A percentile compares a stretch with the other conserved stretches of the same genome.
Evolutionary conservation across 1,140 invertebrate genomes (phyloP).

Genomic region (Cyclargus thomasi): DNA sequence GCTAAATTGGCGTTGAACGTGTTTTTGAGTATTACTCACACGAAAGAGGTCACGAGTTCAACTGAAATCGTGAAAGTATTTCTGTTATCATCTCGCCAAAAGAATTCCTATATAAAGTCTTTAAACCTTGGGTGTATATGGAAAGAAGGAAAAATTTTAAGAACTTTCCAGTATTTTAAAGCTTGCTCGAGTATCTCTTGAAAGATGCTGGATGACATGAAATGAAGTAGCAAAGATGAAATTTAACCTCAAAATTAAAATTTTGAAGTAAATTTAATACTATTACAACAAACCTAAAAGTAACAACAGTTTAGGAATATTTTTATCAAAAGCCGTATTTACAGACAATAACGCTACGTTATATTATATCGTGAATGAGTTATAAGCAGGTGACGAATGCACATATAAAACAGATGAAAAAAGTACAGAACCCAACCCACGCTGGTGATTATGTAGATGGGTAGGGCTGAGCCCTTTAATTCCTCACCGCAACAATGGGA

Average conservation of each 20-base stretch:
- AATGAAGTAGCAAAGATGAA: too few relatives aligned
- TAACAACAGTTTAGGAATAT: too few relatives aligned
- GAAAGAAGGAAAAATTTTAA: not conserved
- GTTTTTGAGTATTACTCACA: conserved; percentile 6
- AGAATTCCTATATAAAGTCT: not conserved
- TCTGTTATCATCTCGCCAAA: conserved; percentile 3
- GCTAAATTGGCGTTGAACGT: conserved; percentile 2
- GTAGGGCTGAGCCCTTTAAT: not conserved
- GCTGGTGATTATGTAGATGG: conserved; percentile 8
- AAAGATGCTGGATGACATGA: too few relatives aligned
- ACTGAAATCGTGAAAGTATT: conserved; percentile 9
- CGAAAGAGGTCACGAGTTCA: not conserved
- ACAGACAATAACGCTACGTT: too few relatives aligned
- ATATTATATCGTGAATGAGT: not conserved
- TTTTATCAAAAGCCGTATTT: too few relatives aligned
- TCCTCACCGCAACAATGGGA: not conserved
- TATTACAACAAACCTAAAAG: too few relatives aligned
- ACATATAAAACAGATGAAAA: not conserved
- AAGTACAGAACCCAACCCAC: not conserved
- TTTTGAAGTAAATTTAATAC: too few relatives aligned
- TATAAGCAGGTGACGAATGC: not conserved
- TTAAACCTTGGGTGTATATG: too few relatives aligned
- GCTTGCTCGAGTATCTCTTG: too few relatives aligned
- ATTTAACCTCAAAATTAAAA: too few relatives aligned
- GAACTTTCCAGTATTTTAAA: not conserved